Evolutionary conservation across 2,888 invertebrate genomes (phyloP), one percentile per base, ranked within the genome.

Genomic region (Phrixothrix hirtus): DNA sequence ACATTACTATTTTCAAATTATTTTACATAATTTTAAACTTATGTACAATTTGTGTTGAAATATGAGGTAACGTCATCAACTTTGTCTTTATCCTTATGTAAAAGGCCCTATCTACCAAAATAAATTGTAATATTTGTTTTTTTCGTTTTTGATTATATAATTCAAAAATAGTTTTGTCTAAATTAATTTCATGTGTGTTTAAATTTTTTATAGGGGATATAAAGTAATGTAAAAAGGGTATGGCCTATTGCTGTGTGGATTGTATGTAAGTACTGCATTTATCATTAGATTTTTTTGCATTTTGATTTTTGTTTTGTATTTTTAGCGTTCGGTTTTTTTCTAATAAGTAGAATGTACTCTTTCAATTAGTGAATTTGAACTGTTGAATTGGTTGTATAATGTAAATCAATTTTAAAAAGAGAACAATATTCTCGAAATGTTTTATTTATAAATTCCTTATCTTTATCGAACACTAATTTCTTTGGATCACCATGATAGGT

Each of bases 361-460:
- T 49, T 56, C 56, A 16, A 56, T 47, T 6, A 53, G 55, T 11
- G 52, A 50, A 17, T 56, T 58, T 5, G 50, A 58, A 17, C 14
- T 47, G 9, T 48, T 10, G 52, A 42, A n/a, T 31, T 46, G 25
- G 45, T 42, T 0, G 38, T 46, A 9, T 39, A 52, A 48, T 59
- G 49, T 21, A 57, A 3, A 2, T 57, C 32, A 9, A 57, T 57
- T 35, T 59, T 59, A 11, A 45, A 43, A 17, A 51, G 21, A 1
- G 9, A n/a, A 15, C 49, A 54, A 30, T 42, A 55, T 41, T 57
- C 42, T 11, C 48, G 26, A 14, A 57, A 44, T 0, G 44, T 29
- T 12, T 49, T 45, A 11, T 59, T 57, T 43, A 55, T 57, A 35
- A 59, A 55, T 42, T 59, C 51, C 38, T 51, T 57, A 1, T 52